Percentiles rank a stretch among this genome's conserved stretches.
phyloP scores from a whole-genome alignment of 2,888 invertebrate species.

The Aporophyla nigra region DNA sequence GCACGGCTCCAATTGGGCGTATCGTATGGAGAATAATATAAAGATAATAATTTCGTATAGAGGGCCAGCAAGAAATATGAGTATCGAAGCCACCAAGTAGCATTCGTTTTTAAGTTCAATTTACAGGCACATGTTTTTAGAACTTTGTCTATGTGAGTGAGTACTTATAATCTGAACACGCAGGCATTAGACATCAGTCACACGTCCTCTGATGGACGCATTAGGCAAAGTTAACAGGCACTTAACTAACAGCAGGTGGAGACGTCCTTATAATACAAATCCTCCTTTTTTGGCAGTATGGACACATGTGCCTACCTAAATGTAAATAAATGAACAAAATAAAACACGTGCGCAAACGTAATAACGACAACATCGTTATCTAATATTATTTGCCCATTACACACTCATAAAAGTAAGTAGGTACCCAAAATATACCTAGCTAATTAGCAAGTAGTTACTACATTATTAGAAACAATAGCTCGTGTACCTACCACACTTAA shows the following conservation, averaged over 20 bases:
- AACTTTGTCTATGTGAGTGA: background rate
- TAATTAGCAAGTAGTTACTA: slow-evolving; percentile 13
- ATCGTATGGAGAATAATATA: no score
- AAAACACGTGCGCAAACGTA: background rate
- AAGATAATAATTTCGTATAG: no score
- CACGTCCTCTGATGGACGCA: background rate
- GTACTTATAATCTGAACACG: background rate
- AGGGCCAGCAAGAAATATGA: no score
- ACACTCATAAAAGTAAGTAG: background rate
- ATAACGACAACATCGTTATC: background rate
- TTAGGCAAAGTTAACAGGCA: slow-evolving; percentile 19
- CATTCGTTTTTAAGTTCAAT: background rate
- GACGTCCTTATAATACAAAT: background rate
- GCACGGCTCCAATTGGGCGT: no score
- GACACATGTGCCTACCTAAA: background rate
- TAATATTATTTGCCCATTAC: background rate
- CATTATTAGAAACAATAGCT: background rate
- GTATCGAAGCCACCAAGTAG: no score
- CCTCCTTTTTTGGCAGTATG: background rate
- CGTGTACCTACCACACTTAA: background rate
- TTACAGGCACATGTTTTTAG: no score
- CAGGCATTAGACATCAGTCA: background rate
- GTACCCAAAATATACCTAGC: background rate
- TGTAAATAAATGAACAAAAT: slow-evolving; percentile 1
- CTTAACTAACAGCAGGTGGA: slow-evolving; percentile 9